Base-by-base conservation (phyloP, 2,113 vertebrate genomes). In the Proterorhinus semilunaris region DNA sequence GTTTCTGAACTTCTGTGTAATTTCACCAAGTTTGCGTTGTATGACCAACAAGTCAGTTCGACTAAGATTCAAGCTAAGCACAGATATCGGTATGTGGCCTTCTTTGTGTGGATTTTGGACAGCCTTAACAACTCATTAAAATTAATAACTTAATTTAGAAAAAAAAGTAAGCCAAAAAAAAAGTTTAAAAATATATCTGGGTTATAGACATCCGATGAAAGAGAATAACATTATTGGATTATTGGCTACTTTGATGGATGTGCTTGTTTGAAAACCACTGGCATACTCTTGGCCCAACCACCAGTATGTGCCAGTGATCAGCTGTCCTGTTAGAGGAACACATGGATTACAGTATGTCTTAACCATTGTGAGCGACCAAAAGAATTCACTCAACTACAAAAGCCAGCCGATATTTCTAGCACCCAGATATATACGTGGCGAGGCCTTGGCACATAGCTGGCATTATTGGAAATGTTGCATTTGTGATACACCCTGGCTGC, bases 381-480 rank as follows among this genome's bases (percentile, higher is more conserved):
- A 79, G 83, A 84, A 87, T 84, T 75, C 77, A 69, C 76, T 82
- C 82, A 68, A 76, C 78, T 65, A 81, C 83, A 84, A 80, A 88
- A 81, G 85, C 64, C 65, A 79, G 66, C 64, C 12, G 71, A 88
- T 90, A 79, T 79, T 83, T 59, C 61, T 46, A 61, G 76, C 46
- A 0, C 66, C 67, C 69, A 80, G 72, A 83, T 87, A 89, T 86
- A 84, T 86, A 83, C 78, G 74, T 72, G 65, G 75, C 73, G 15
- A 74, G 74, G 72, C 84, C 69, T 50, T 62, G 69, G 62, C 15
- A 52, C 88, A 87, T 85, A 71, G 79, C 81, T 83, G 72, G 62
- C 85, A 83, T 86, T 76, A 84, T 86, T 91, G 87, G 85, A 91
- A 87, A 92, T 85, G 82, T 87, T 89, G 87, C 78, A 91, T 92